Evolutionary conservation across 2,888 invertebrate genomes (phyloP).

Genomic region (Volucella inflata): DNA sequence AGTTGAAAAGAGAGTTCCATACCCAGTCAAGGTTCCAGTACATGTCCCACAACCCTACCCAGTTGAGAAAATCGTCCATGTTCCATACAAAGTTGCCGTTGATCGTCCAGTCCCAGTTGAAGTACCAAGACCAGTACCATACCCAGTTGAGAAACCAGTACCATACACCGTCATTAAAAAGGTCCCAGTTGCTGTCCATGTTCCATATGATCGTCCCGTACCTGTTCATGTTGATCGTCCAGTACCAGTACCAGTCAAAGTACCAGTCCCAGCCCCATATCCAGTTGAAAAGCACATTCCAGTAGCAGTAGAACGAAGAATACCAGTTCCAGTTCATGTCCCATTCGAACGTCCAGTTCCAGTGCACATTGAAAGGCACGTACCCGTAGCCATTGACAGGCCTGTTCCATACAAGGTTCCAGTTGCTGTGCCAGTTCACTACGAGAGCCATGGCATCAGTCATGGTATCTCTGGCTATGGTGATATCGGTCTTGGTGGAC

Average conservation of each 20-base stretch:
- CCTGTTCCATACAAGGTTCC: slow-evolving; percentile 87
- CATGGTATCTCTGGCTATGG: slow-evolving; percentile 59
- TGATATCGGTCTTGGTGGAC: slow-evolving; percentile 78
- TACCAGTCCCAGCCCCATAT: slow-evolving; percentile 89
- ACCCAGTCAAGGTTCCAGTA: slow-evolving; percentile 89
- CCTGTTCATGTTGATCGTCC: slow-evolving; percentile 88
- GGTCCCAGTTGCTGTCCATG: slow-evolving; percentile 86
- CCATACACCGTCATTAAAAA: slow-evolving; percentile 87
- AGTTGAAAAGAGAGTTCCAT: slow-evolving; percentile 90
- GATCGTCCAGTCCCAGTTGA: slow-evolving; percentile 88
- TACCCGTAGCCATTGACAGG: slow-evolving; percentile 88
- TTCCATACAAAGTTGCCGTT: slow-evolving; percentile 88
- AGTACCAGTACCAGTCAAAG: slow-evolving; percentile 89
- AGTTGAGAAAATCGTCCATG: slow-evolving; percentile 87
- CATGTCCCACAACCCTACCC: slow-evolving; percentile 85
- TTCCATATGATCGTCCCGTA: slow-evolving; percentile 85
- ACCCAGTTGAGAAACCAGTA: slow-evolving; percentile 85
- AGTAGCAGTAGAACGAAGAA: slow-evolving; percentile 88
- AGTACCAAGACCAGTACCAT: slow-evolving; percentile 87
- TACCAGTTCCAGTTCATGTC: slow-evolving; percentile 86
- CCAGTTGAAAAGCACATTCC: slow-evolving; percentile 86
- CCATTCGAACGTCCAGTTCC: slow-evolving; percentile 85
- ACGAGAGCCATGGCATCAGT: slow-evolving; percentile 80
- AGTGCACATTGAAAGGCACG: slow-evolving; percentile 85
- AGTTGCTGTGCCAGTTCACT: slow-evolving; percentile 81